Conservation (phyloP, 1,140 invertebrate genomes). For the Plectus sambesii region DNA sequence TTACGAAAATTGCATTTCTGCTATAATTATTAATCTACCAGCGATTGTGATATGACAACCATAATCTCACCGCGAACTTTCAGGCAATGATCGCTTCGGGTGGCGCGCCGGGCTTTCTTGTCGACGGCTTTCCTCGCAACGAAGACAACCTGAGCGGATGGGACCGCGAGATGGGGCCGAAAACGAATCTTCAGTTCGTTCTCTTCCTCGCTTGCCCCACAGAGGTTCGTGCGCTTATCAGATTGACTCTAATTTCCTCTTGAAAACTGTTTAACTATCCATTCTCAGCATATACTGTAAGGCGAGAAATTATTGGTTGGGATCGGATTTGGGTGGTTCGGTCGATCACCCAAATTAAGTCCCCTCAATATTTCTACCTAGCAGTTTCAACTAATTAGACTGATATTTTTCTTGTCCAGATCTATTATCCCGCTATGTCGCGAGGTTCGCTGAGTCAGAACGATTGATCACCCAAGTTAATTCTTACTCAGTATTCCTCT, state of each 20-base stretch:
- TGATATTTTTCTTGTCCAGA: no score
- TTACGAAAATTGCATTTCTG: no score
- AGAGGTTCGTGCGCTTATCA: slow-evolving; percentile 51
- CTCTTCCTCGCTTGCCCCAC: slow-evolving; percentile 81
- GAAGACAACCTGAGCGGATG: slow-evolving; percentile 92
- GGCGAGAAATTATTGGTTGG: no score
- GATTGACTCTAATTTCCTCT: neutral
- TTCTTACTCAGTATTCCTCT: no score
- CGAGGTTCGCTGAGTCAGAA: no score
- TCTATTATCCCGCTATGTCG: no score
- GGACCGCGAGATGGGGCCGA: slow-evolving; percentile 69
- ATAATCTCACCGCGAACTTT: slow-evolving; percentile 14
- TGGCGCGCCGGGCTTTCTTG: slow-evolving; percentile 69
- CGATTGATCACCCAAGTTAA: no score
- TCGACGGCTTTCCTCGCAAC: slow-evolving; percentile 97
- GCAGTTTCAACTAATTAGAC: no score
- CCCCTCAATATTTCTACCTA: no score
- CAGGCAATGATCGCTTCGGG: slow-evolving; percentile 60
- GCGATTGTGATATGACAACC: neutral
- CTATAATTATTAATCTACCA: slow-evolving; percentile 4
- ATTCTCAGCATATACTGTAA: no score
- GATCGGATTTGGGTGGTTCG: no score
- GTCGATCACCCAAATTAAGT: no score
- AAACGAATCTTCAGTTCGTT: slow-evolving; percentile 73
- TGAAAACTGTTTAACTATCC: slow-evolving; percentile 1